phyloP scores from a whole-genome alignment of 2,888 invertebrate genomes.

The Philonicus albiceps region DNA sequence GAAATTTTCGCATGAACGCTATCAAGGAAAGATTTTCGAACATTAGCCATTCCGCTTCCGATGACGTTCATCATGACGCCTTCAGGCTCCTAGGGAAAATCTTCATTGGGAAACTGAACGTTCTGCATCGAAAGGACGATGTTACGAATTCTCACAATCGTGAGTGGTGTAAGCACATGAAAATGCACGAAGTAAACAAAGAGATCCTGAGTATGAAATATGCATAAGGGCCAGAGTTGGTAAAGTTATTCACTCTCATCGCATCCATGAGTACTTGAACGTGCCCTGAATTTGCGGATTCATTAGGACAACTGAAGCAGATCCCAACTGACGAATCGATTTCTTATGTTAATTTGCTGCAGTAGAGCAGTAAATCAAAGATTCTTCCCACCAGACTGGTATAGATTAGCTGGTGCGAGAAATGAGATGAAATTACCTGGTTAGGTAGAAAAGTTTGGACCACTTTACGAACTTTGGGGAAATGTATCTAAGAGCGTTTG shows the following conservation, averaged over 20 bases:
- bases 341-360: conserved; percentile 34
- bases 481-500: background rate
- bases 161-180: background rate
- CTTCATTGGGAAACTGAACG: background rate
- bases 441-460: background rate
- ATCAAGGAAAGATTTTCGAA: conserved; percentile 1
- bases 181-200: conserved; percentile 31
- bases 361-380: conserved; percentile 21
- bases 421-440: background rate
- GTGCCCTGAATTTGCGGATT: conserved; percentile 23
- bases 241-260: conserved; percentile 34
- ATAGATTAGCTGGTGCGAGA: background rate
- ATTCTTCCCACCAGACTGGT: background rate
- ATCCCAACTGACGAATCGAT: conserved; percentile 16
- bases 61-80: background rate
- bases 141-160: background rate
- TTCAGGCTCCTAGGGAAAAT: background rate
- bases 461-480: background rate
- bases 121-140: background rate
- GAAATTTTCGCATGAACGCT: background rate
- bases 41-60: conserved; percentile 2
- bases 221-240: conserved; percentile 28
- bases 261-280: conserved; percentile 35
- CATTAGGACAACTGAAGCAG: background rate
- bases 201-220: conserved; percentile 26